These are phyloP conservation scores for Dryadula phaetusa DNA, from an alignment of 2,888 invertebrate species.

Conservation along the genomic window DNA sequence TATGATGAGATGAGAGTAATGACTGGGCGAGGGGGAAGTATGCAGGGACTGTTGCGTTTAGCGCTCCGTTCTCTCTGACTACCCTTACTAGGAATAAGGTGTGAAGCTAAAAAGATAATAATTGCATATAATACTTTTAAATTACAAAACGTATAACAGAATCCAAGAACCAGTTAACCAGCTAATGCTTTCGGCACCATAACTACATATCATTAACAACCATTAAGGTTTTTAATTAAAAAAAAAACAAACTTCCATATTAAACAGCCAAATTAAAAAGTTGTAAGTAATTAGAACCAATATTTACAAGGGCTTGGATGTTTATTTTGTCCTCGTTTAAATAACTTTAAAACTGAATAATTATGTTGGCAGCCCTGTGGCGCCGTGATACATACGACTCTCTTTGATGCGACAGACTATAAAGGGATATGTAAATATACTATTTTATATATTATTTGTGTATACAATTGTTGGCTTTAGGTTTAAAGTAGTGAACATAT, in stretches of 20 bases:
- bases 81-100: too few species aligned
- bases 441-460: not conserved
- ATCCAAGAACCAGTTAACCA: not conserved
- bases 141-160: constrained; percentile 11
- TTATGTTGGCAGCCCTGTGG: constrained; percentile 15
- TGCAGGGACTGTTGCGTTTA: too few species aligned
- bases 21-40: too few species aligned
- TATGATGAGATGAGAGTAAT: too few species aligned
- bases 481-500: too few species aligned
- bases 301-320: constrained; percentile 33
- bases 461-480: too few species aligned
- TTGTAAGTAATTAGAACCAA: constrained; percentile 37
- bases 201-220: constrained; percentile 36
- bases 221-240: constrained; percentile 41
- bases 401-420: constrained; percentile 7
- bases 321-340: constrained; percentile 13
- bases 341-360: not conserved
- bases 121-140: not conserved
- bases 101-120: too few species aligned
- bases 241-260: constrained; percentile 33
- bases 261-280: constrained; percentile 40
- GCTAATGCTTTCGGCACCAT: constrained; percentile 20
- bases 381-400: not conserved
- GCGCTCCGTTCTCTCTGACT: too few species aligned
- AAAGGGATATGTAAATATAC: not conserved